These are phyloP conservation scores for Heliconius nattereri DNA, from an alignment of 1,140 invertebrate genomes.

Conservation along the genomic window DNA sequence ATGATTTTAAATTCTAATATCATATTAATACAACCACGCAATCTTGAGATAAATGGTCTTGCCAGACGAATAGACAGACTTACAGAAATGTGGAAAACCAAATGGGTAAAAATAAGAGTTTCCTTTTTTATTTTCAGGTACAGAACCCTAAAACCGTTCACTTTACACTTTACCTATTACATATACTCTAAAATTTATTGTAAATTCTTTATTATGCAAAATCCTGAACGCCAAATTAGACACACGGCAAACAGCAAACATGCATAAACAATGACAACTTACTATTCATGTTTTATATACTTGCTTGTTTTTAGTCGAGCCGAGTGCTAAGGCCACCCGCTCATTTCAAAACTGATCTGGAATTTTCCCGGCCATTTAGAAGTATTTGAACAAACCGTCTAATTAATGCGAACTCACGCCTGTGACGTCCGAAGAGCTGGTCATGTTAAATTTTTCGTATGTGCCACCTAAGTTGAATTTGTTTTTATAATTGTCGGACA, in stretches of 20 bases:
- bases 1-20: too few relatives aligned
- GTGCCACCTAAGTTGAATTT: conserved; percentile 58
- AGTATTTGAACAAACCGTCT: conserved; percentile 50
- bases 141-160: neutral
- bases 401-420: conserved; percentile 72
- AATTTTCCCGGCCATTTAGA: conserved; percentile 54
- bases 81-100: too few relatives aligned
- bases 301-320: conserved; percentile 29
- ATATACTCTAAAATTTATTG: neutral
- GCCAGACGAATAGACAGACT: too few relatives aligned
- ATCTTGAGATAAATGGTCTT: too few relatives aligned
- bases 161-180: neutral
- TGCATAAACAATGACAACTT: conserved; percentile 32
- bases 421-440: conserved; percentile 43
- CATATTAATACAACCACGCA: too few relatives aligned
- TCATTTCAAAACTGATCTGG: conserved; percentile 54
- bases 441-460: conserved; percentile 59
- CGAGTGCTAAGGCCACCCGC: conserved; percentile 53
- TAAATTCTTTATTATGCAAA: conserved; percentile 15
- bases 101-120: too few relatives aligned
- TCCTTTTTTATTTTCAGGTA: too few relatives aligned
- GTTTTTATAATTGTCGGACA: conserved; percentile 71
- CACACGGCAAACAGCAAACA: conserved; percentile 20
- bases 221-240: conserved; percentile 2
- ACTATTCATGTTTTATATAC: conserved; percentile 35